Evolutionary conservation across 2,888 invertebrate genomes (phyloP).

Genomic region (Lasiommata megera): DNA sequence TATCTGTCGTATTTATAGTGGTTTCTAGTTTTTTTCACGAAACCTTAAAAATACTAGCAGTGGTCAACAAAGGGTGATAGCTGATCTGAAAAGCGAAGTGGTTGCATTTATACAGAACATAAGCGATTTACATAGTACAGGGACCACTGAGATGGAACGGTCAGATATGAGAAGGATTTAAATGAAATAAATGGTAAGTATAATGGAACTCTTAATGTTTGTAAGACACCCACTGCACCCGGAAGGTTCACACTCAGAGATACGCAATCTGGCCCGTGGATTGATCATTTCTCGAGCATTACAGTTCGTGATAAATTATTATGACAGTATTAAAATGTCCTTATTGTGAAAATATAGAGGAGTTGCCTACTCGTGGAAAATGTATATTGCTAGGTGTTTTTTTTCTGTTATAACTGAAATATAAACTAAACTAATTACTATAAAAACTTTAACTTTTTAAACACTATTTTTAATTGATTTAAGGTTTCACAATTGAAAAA

Average conservation of each 20-base stretch:
- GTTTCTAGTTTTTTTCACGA: too few species aligned
- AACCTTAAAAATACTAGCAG: slow-evolving; percentile 29
- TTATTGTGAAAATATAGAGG: slow-evolving; percentile 16
- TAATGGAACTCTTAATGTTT: slow-evolving; percentile 53
- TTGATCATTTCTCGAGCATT: slow-evolving; percentile 24
- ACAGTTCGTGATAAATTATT: slow-evolving; percentile 22
- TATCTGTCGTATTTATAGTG: too few species aligned
- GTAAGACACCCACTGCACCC: slow-evolving; percentile 47
- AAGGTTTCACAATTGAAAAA: too few species aligned
- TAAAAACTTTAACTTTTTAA: too few species aligned
- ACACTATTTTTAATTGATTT: too few species aligned
- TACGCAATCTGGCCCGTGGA: slow-evolving; percentile 36
- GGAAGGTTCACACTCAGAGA: slow-evolving; percentile 42
- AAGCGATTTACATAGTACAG: slow-evolving; percentile 63
- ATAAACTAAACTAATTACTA: too few species aligned
- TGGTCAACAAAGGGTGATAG: slow-evolving; percentile 37
- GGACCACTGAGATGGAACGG: slow-evolving; percentile 55
- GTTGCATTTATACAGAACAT: slow-evolving; percentile 59
- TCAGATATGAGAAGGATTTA: slow-evolving; percentile 55
- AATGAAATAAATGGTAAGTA: slow-evolving; percentile 51
- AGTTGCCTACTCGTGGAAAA: too few species aligned
- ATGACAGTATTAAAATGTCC: slow-evolving; percentile 11
- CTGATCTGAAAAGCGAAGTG: slow-evolving; percentile 46
- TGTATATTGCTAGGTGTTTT: too few species aligned
- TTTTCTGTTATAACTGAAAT: too few species aligned